phyloP scores from a whole-genome alignment of 1,140 invertebrate genomes.

The Magallana ariakensis region DNA sequence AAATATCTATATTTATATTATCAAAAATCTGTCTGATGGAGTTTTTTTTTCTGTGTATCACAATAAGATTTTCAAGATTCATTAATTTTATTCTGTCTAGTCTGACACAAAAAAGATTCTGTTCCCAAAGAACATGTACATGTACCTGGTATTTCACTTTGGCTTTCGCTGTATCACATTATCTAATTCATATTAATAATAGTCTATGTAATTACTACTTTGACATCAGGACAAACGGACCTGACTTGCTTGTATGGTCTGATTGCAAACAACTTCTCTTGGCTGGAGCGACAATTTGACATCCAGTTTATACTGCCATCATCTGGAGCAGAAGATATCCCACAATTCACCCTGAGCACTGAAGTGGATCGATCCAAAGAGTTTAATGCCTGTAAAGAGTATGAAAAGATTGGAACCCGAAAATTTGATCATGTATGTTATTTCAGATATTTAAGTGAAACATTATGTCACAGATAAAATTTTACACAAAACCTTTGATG shows the following conservation, averaged over 20 bases:
- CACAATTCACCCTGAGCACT: slow-evolving; percentile 63
- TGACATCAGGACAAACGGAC: slow-evolving; percentile 62
- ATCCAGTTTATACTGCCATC: slow-evolving; percentile 64
- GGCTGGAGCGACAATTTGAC: slow-evolving; percentile 74
- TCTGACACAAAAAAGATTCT: too few relatives aligned
- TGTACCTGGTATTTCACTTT: too few relatives aligned
- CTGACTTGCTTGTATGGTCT: slow-evolving; percentile 67
- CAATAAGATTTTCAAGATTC: too few relatives aligned
- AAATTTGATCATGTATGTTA: slow-evolving; percentile 73
- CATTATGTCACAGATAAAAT: too few relatives aligned
- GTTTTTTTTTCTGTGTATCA: too few relatives aligned
- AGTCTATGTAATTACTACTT: neutral
- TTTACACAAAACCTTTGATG: too few relatives aligned
- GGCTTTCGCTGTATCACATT: too few relatives aligned
- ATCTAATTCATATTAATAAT: too few relatives aligned
- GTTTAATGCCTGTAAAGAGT: slow-evolving; percentile 70
- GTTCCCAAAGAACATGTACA: too few relatives aligned
- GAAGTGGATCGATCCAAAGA: slow-evolving; percentile 38
- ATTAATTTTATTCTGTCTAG: too few relatives aligned
- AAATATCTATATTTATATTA: too few relatives aligned
- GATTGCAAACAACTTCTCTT: slow-evolving; percentile 70
- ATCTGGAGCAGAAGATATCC: slow-evolving; percentile 39
- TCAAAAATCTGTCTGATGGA: too few relatives aligned
- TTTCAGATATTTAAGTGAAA: neutral
- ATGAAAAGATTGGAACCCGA: slow-evolving; percentile 69